Evolutionary conservation across 1,140 invertebrate species (phyloP), one percentile per base, ranked within the genome.

Genomic region (Heliconius congener): DNA sequence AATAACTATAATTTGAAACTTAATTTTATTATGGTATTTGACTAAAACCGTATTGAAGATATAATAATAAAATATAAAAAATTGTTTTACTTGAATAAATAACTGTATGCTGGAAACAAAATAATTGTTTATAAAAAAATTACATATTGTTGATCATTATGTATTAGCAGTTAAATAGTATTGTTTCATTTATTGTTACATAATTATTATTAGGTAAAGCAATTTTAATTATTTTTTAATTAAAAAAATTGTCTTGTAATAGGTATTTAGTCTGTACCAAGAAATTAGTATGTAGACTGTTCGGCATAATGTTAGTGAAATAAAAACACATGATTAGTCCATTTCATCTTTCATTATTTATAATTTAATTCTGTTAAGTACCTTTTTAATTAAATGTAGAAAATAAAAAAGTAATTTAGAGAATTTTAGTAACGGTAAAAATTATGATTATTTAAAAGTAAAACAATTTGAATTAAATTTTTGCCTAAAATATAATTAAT

Each of bases 1-100:
- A 94, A 85, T 94, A 91, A 87, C 27, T 66, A 3, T 66, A 57
- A 9, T 66, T 66, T 30, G 23, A 66, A 60, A 83, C 18, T 71
- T 27, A 70, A 42, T 72, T 34, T 46, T 76, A 50, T 50, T 77
- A 70, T 23, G 34, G 19, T 73, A 73, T 8, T 77, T 70, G 27
- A 73, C 30, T 46, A 66, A 37, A 72, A 39, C 18, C 70, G 57
- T 27, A 19, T 66, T 30, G 18, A 66, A 66, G 60, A 66, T 30
- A 5, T 23, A 30, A 66, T 27, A 66, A 66, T 66, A 27, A 27
- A 27, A 27, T 30, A 16, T 18, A 11, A 23, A 57, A 66, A 16
- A 66, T 46, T 46, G 42, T 46, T 46, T 46, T 46, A 46, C 42
- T 46, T 46, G 13, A 46, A 4, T 4, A 46, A 46, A 46, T 4